Conservation (phyloP, 2,888 invertebrate species). For the Ichneumon xanthorius region DNA sequence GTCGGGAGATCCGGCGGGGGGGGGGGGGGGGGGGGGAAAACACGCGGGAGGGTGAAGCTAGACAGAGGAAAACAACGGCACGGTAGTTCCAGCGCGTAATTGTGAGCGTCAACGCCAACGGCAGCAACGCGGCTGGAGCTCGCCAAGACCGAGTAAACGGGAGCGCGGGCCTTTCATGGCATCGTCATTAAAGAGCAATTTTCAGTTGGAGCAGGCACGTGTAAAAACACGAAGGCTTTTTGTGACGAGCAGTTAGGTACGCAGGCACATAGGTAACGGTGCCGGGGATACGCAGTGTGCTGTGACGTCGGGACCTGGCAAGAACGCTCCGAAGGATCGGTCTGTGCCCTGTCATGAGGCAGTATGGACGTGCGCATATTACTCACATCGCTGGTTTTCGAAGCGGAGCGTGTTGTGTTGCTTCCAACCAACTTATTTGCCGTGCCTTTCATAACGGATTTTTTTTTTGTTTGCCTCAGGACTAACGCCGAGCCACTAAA, state of each 20-base stretch:
- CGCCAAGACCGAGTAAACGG: conserved; percentile 27
- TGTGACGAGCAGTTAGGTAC: conserved; percentile 68
- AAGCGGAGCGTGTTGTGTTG: conserved; percentile 26
- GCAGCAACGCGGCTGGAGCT: conserved; percentile 35
- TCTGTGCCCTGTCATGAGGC: conserved; percentile 7
- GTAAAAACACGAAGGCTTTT: conserved; percentile 70
- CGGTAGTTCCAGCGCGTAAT: conserved; percentile 60
- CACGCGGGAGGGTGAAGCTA: conserved; percentile 42
- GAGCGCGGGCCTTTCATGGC: conserved; percentile 50
- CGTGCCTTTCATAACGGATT: conserved; percentile 51
- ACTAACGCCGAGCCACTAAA: conserved; percentile 29
- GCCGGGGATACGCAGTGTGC: conserved; percentile 70
- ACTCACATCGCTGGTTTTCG: conserved; percentile 7
- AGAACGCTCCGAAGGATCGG: conserved; percentile 28
- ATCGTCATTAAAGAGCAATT: conserved; percentile 72
- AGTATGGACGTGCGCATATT: conserved; percentile 28
- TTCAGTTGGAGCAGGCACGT: conserved; percentile 59
- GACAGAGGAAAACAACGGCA: conserved; percentile 48
- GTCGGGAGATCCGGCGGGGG: neutral
- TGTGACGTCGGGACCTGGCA: conserved; percentile 36
- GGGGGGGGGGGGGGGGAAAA: neutral
- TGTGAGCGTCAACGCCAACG: conserved; percentile 67
- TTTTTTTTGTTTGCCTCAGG: conserved; percentile 25
- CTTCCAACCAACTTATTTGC: conserved; percentile 28
- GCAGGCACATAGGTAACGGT: conserved; percentile 73